Evolutionary conservation across 2,888 invertebrate genomes (phyloP).

Genomic region (Latrodectus elegans): DNA sequence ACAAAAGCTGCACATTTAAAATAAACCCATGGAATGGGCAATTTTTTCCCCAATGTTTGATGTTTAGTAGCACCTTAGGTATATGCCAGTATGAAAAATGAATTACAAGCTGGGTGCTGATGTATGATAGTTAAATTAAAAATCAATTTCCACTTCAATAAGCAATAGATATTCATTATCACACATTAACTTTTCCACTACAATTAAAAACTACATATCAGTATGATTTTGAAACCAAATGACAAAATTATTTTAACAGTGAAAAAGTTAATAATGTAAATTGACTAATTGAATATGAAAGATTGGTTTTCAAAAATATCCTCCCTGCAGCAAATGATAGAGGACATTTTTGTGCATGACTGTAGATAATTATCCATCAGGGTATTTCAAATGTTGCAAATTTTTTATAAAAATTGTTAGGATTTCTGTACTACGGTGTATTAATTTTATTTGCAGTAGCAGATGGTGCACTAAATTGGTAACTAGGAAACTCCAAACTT

Average conservation of each 20-base stretch:
- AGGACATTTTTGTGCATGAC: conserved; percentile 29
- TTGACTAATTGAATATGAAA: conserved; percentile 27
- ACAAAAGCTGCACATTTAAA: conserved; percentile 57
- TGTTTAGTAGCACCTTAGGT: conserved; percentile 61
- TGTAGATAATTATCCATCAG: conserved; percentile 30
- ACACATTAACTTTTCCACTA: conserved; percentile 3
- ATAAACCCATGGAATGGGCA: conserved; percentile 54
- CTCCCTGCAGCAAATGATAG: conserved; percentile 35
- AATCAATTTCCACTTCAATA: conserved; percentile 27
- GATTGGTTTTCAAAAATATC: conserved; percentile 42
- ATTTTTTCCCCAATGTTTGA: conserved; percentile 44
- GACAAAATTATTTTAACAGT: not conserved
- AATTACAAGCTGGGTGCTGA: conserved; percentile 38
- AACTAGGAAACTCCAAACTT: conserved; percentile 61
- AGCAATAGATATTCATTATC: conserved; percentile 22
- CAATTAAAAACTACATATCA: not conserved
- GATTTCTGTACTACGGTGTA: conserved; percentile 33
- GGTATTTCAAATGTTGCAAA: conserved; percentile 12
- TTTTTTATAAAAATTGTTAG: conserved; percentile 37
- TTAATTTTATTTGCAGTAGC: conserved; percentile 39
- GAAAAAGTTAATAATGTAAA: conserved; percentile 3
- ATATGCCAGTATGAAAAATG: conserved; percentile 40
- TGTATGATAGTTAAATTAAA: conserved; percentile 25
- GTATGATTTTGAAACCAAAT: not conserved
- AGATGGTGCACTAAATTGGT: conserved; percentile 43